These are phyloP conservation scores for Strongylocentrotus purpuratus DNA, from an alignment of 35 echinoderm and acorn worm species.

Conservation along the genomic window DNA sequence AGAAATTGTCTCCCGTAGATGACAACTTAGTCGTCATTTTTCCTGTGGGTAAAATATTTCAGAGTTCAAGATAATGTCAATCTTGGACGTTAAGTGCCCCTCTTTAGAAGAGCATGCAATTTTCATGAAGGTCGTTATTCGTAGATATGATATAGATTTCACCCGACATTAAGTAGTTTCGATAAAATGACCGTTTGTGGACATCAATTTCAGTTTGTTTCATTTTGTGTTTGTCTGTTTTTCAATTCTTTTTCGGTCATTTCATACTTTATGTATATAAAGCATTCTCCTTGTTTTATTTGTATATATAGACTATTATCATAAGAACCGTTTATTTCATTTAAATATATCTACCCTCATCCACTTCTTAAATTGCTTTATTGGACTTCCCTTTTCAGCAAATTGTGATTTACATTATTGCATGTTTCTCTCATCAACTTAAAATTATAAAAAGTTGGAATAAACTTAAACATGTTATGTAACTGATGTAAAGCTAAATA, in stretches of 20 bases:
- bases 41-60: background rate
- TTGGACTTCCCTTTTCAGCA: no score
- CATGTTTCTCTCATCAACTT: no score
- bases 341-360: no score
- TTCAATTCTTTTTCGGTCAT: background rate
- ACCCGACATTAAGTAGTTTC: background rate
- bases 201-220: background rate
- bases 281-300: background rate
- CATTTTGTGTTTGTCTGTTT: background rate
- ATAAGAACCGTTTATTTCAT: no score
- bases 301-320: no score
- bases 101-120: background rate
- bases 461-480: no score
- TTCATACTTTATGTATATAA: background rate
- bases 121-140: constrained; percentile 12
- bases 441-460: no score
- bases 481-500: no score
- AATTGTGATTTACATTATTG: no score
- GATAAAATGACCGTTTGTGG: background rate
- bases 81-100: background rate
- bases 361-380: no score
- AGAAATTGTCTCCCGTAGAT: background rate
- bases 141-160: background rate
- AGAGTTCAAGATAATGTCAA: background rate
- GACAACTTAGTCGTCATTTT: background rate